phyloP scores from a whole-genome alignment of 2,113 vertebrate species.

The Myotis yumanensis region DNA sequence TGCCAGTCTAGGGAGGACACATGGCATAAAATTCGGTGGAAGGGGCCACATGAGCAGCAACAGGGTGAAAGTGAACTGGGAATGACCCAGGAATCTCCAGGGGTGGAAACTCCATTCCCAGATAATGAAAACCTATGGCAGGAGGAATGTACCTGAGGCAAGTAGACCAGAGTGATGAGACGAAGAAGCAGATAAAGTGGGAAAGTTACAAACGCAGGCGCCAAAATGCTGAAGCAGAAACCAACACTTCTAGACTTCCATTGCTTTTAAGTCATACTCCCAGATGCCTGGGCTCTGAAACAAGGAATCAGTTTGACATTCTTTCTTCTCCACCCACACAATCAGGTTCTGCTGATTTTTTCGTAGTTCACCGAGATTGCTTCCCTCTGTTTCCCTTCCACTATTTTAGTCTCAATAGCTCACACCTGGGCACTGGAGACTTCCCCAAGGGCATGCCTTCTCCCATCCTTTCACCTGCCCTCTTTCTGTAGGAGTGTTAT shows the following conservation, averaged over 20 bases:
- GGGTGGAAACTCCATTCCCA: constrained; percentile 12
- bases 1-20: accelerated
- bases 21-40: accelerated
- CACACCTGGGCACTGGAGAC: not conserved
- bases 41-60: not conserved
- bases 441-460: not conserved
- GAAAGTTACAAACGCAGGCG: not conserved
- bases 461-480: not conserved
- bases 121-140: not conserved
- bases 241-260: no score
- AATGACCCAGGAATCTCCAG: not conserved
- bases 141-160: not conserved
- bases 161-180: not conserved
- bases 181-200: not conserved
- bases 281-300: not conserved
- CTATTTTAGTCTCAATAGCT: not conserved
- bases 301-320: accelerated
- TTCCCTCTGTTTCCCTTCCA: no score
- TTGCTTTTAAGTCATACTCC: accelerated
- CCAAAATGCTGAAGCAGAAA: accelerated
- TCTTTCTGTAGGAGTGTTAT: not conserved
- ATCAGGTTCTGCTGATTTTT: not conserved
- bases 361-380: accelerated
- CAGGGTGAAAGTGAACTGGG: not conserved
- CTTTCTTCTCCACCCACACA: no score